Conservation (phyloP, 2,113 vertebrate species). For the Oryzias curvinotus region DNA sequence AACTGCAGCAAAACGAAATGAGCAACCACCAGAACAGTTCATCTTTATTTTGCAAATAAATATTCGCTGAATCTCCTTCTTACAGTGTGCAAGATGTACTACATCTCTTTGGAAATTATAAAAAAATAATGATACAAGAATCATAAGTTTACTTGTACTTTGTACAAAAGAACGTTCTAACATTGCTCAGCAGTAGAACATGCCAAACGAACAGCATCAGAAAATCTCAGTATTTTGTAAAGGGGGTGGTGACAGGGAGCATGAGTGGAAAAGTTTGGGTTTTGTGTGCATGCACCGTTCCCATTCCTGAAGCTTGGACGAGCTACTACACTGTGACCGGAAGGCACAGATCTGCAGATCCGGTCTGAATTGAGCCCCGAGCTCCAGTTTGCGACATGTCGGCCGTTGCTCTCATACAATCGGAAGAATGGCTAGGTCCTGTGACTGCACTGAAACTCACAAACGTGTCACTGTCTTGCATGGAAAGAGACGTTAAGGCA, state of each 20-base stretch:
- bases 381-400: slow-evolving; percentile 24
- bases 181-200: slow-evolving; percentile 94
- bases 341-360: slow-evolving; percentile 53
- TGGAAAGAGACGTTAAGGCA: slow-evolving; percentile 65
- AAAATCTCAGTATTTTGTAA: slow-evolving; percentile 68
- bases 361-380: slow-evolving; percentile 28
- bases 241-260: slow-evolving; percentile 32
- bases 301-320: slow-evolving; percentile 37
- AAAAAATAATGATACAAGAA: slow-evolving; percentile 98
- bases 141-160: slow-evolving; percentile 94
- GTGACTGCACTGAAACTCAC: slow-evolving; percentile 44
- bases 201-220: slow-evolving; percentile 94
- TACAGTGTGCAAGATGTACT: slow-evolving; percentile 92
- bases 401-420: slow-evolving; percentile 17
- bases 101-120: slow-evolving; percentile 97
- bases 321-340: slow-evolving; percentile 34
- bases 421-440: slow-evolving; percentile 57
- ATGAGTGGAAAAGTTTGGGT: slow-evolving; percentile 14
- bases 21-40: slow-evolving; percentile 82
- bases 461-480: slow-evolving; percentile 37
- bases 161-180: slow-evolving; percentile 95
- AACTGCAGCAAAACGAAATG: slow-evolving; percentile 35
- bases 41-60: slow-evolving; percentile 96
- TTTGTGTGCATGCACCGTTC: slow-evolving; percentile 30
- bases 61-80: slow-evolving; percentile 91